Evolutionary conservation across 2,113 vertebrate genomes (phyloP), one percentile per base, ranked within the genome.

Genomic region (Rhinoptilus africanus): DNA sequence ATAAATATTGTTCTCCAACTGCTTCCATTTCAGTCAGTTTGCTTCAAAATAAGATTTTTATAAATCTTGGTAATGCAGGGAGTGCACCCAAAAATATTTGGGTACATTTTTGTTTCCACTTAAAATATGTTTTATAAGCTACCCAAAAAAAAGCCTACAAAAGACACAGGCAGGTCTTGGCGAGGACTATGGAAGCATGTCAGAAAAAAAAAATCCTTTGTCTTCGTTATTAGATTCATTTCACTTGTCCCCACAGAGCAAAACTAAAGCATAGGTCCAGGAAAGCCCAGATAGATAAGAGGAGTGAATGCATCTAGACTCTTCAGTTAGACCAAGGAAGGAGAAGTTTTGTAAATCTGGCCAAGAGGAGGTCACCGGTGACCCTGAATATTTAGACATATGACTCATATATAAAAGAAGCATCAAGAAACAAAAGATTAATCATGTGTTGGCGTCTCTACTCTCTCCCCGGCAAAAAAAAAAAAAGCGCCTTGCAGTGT

Each of bases 371-470:
- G 68, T 83, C 75, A 88, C 22, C 83, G 43, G 43, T 96, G 85
- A 96, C 85, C 76, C 73, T 85, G 90, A 85, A 91, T 94, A 67
- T 88, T 95, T 96, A 93, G 91, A 95, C 93, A 48, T 95, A 97
- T 97, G 94, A 97, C 88, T 96, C 91, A 97, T 60, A 39, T 45
- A 69, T 39, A 83, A 94, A 95, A 88, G 71, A 94, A 81, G 43
- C 43, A 41, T 68, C 63, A 89, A 82, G 64, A 89, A 87, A 80
- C 53, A 67, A 85, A 84, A 74, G 37, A 84, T 77, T 91, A 85
- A 83, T 88, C 57, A 83, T 95, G 47, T 93, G 56, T 74, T 91
- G 59, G 59, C 77, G 35, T 76, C 41, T 81, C 86, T 84, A 54
- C 20, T 67, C 15, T 75, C 14, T 73, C 5, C 32, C 8, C 19